Conservation (phyloP, 2,888 invertebrate genomes). For the Diaphora mendica region DNA sequence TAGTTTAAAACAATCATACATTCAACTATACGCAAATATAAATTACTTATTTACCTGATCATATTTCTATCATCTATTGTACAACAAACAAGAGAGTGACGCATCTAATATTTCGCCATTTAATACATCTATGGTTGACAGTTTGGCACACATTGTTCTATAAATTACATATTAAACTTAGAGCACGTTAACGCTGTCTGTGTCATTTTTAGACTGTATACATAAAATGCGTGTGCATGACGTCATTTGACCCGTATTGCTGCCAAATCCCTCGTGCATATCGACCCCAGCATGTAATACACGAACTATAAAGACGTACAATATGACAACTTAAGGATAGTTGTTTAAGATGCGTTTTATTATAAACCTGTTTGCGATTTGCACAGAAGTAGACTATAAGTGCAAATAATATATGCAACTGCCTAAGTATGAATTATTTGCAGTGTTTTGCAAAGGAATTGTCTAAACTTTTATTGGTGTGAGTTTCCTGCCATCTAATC, state of each 20-base stretch:
- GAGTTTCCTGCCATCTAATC: background rate
- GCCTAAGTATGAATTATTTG: background rate
- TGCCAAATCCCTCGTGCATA: constrained; percentile 47
- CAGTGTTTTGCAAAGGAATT: background rate
- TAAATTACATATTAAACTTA: constrained; percentile 53
- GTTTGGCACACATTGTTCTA: constrained; percentile 45
- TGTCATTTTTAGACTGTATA: constrained; percentile 51
- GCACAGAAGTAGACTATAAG: background rate
- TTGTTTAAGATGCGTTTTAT: constrained; percentile 36
- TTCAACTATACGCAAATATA: constrained; percentile 19
- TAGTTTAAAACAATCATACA: constrained; percentile 4
- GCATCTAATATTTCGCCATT: constrained; percentile 46
- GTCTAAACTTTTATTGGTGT: background rate
- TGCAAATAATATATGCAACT: background rate
- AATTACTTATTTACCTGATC: constrained; percentile 34
- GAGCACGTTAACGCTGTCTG: constrained; percentile 48
- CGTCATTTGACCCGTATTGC: constrained; percentile 51
- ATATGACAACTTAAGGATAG: constrained; percentile 31
- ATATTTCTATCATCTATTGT: constrained; percentile 18
- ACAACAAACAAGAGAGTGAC: constrained; percentile 38
- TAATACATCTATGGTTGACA: constrained; percentile 40
- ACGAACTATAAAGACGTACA: constrained; percentile 23
- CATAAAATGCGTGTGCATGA: constrained; percentile 45
- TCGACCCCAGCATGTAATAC: constrained; percentile 39
- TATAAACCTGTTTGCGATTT: background rate